Conservation (phyloP, 2,888 invertebrate genomes). For the Drosophila koepferae region DNA sequence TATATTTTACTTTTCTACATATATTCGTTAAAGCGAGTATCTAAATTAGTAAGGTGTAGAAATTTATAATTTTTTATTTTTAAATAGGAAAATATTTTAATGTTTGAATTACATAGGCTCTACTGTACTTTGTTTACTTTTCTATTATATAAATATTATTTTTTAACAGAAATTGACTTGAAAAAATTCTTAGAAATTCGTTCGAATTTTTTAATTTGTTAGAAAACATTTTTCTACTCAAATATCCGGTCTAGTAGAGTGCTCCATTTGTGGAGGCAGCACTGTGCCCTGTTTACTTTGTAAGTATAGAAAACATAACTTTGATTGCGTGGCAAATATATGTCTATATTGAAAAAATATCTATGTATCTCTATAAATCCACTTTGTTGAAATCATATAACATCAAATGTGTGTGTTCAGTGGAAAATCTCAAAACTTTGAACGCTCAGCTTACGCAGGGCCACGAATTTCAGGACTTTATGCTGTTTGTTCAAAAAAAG, state of each 20-base stretch:
- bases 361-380: background rate
- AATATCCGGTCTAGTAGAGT: background rate
- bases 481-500: background rate
- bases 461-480: background rate
- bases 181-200: background rate
- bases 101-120: background rate
- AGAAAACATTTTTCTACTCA: background rate
- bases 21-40: too few species aligned
- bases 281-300: background rate
- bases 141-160: background rate
- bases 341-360: background rate
- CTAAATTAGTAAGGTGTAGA: too few species aligned
- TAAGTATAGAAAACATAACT: background rate
- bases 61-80: too few species aligned
- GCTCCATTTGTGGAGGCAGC: background rate
- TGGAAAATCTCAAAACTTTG: slow-evolving; percentile 5
- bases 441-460: background rate
- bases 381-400: background rate
- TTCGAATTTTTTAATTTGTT: background rate
- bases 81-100: too few species aligned
- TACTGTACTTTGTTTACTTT: background rate
- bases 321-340: background rate
- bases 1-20: too few species aligned
- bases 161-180: background rate
- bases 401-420: background rate